Percentiles rank a stretch among this genome's conserved stretches.
Conservation (phyloP, 2,797 vertebrate genomes). For the Helarctos malayanus region DNA sequence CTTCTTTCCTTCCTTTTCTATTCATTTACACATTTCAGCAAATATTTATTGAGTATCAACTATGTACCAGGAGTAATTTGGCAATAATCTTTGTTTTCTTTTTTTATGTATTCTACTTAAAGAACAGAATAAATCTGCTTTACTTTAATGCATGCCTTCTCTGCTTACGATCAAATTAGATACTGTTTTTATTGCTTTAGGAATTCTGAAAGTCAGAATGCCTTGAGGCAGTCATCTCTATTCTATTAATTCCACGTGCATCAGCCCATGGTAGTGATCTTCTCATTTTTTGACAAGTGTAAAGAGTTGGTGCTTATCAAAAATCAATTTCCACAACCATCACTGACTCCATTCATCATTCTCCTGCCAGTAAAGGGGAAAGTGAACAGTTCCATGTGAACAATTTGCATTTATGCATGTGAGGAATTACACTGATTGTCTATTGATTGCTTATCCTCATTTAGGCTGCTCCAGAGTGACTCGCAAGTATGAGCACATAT, state of each 20-base stretch:
- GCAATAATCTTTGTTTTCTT: neutral
- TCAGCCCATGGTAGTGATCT: neutral
- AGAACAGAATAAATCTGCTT: neutral
- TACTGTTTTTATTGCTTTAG: neutral
- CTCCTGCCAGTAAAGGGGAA: conserved; percentile 27
- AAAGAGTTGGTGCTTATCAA: conserved; percentile 42
- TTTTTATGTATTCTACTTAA: neutral
- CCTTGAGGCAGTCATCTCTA: neutral
- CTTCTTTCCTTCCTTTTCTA: neutral
- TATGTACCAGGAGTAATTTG: neutral
- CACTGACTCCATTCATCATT: conserved; percentile 36
- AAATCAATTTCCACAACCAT: conserved; percentile 39
- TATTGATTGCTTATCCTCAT: neutral
- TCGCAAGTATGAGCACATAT: neutral
- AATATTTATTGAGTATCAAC: neutral
- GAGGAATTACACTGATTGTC: neutral
- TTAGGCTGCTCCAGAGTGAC: neutral
- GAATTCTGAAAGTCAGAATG: neutral
- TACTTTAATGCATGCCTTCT: neutral
- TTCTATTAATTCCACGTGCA: neutral
- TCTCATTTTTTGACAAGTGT: conserved; percentile 54
- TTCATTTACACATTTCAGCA: neutral
- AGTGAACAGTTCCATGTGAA: conserved; percentile 12
- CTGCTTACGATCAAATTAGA: neutral
- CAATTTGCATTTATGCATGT: neutral